Conservation (phyloP, 2,113 vertebrate species). For the Erythrocebus patas region DNA sequence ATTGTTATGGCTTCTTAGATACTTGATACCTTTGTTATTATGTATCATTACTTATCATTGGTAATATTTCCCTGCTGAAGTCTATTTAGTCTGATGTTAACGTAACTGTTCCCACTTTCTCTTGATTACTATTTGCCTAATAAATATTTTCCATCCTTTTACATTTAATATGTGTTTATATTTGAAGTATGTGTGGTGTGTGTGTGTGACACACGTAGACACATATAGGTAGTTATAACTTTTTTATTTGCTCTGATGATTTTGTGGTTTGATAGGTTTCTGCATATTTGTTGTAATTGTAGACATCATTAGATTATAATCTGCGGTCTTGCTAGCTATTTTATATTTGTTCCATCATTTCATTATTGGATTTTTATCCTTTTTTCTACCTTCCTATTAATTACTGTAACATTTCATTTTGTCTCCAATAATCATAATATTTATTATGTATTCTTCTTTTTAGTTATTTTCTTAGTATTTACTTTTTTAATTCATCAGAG, state of each 20-base stretch:
- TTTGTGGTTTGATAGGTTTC: background rate
- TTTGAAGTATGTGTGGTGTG: background rate
- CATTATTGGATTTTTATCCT: background rate
- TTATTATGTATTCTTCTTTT: background rate
- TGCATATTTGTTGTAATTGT: background rate
- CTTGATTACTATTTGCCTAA: background rate
- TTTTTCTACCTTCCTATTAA: background rate
- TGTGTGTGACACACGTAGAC: background rate
- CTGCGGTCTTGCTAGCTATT: background rate
- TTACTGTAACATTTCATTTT: background rate
- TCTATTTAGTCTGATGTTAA: background rate
- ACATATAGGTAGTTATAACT: background rate
- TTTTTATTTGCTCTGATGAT: background rate
- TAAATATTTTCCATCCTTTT: background rate
- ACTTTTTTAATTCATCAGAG: background rate
- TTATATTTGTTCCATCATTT: background rate
- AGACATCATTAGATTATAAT: background rate
- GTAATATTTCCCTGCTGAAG: background rate
- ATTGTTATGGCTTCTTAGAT: background rate
- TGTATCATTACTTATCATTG: background rate
- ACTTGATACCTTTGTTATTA: background rate
- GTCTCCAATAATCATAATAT: background rate
- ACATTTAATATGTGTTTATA: background rate
- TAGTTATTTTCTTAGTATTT: background rate
- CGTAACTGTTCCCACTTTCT: background rate